Evolutionary conservation across 2,113 vertebrate species (phyloP).

Genomic region (Aptenodytes forsteri): DNA sequence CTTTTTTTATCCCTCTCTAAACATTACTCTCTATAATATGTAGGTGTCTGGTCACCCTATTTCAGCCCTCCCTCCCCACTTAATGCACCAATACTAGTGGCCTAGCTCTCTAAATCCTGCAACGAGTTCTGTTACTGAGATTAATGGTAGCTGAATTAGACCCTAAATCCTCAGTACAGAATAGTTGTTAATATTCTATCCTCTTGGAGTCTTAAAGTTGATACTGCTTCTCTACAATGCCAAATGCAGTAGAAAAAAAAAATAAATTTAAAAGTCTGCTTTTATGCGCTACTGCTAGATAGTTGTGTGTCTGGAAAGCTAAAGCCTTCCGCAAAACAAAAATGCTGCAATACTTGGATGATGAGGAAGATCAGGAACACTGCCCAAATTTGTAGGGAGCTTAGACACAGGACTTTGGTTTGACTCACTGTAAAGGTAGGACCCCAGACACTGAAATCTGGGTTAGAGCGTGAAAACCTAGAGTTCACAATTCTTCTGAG

Average conservation of each 20-base stretch:
- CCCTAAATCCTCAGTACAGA: conserved; percentile 28
- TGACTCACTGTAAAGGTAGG: background rate
- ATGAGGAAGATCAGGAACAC: background rate
- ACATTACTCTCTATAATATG: background rate
- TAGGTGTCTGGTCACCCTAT: background rate
- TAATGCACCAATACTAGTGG: background rate
- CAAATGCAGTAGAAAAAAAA: background rate
- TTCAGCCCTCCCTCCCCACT: background rate
- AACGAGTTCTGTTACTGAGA: background rate
- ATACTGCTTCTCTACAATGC: background rate
- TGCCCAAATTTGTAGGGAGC: background rate
- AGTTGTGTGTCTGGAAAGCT: background rate
- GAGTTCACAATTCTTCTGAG: background rate
- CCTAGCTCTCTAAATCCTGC: conserved; percentile 36
- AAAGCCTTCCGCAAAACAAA: background rate
- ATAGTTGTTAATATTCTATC: background rate
- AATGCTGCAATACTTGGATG: background rate
- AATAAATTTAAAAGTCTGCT: background rate
- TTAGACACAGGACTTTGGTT: background rate
- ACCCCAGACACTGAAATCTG: background rate
- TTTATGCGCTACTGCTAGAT: background rate
- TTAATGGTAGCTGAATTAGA: conserved; percentile 16
- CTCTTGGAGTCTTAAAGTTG: background rate
- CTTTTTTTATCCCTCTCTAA: background rate
- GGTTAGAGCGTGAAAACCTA: background rate